phyloP scores from a whole-genome alignment of 1,140 invertebrate species.

The Caerostris darwini region DNA sequence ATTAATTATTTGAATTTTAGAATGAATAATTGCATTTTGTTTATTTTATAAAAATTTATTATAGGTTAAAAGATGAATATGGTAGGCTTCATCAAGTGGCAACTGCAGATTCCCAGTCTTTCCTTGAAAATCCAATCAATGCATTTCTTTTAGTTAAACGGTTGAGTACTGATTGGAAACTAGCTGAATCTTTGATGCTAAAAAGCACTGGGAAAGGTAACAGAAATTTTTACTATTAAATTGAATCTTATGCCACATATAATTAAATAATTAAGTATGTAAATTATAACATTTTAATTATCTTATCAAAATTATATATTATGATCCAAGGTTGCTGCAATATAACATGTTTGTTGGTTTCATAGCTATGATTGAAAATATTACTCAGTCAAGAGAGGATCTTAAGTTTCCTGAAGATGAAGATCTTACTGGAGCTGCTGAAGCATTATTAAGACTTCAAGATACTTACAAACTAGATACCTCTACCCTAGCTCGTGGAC shows the following conservation, averaged over 20 bases:
- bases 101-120: constrained; percentile 89
- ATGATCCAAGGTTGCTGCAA: background rate
- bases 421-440: constrained; percentile 89
- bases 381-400: constrained; percentile 83
- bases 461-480: constrained; percentile 98
- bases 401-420: constrained; percentile 93
- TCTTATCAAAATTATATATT: background rate
- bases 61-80: constrained; percentile 83
- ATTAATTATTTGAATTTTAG: background rate
- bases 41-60: background rate
- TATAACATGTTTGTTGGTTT: background rate
- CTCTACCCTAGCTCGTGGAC: constrained; percentile 92
- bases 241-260: background rate
- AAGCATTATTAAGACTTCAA: constrained; percentile 96
- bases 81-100: constrained; percentile 89
- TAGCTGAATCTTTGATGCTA: constrained; percentile 89
- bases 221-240: background rate
- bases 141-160: constrained; percentile 97
- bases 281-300: background rate
- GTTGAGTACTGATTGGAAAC: constrained; percentile 94
- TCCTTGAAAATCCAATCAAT: constrained; percentile 97
- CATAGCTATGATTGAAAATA: constrained; percentile 70
- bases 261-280: background rate
- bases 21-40: background rate
- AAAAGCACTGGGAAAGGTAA: constrained; percentile 88